Conservation (phyloP, 92 coral and sea anemone species). For the Zoanthus sansibaricus region DNA sequence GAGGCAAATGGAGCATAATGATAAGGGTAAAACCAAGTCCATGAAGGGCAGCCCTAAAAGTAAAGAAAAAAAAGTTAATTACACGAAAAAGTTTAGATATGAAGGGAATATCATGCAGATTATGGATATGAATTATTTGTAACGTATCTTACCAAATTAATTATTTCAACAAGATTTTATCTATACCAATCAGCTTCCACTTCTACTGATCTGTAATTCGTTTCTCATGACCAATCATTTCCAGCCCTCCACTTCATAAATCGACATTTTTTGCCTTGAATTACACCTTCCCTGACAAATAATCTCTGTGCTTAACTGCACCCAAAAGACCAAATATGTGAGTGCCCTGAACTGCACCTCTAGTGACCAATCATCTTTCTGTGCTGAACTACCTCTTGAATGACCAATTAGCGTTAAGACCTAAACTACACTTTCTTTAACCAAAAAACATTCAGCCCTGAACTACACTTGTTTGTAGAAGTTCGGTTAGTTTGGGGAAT, state of each 20-base stretch:
- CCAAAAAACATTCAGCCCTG: neutral
- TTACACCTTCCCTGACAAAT: too few species aligned
- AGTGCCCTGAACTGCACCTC: neutral
- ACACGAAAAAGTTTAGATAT: neutral
- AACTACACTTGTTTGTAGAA: neutral
- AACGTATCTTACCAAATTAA: too few species aligned
- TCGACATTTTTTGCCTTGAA: too few species aligned
- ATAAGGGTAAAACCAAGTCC: slow-evolving; percentile 98
- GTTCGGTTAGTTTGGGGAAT: neutral
- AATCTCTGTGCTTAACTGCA: too few species aligned
- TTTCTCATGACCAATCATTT: too few species aligned
- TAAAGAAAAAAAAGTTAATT: neutral
- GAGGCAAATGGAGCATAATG: slow-evolving; percentile 99
- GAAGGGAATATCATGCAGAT: too few species aligned
- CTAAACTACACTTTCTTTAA: neutral
- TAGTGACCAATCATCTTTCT: neutral
- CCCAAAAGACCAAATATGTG: too few species aligned
- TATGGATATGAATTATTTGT: too few species aligned
- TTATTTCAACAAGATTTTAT: too few species aligned
- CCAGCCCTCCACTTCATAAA: too few species aligned
- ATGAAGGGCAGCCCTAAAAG: slow-evolving; percentile 92
- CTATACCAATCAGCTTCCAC: too few species aligned
- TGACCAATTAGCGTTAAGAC: neutral
- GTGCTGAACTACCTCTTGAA: neutral
- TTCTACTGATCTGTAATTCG: too few species aligned